Base-by-base conservation (phyloP, 2,113 vertebrate genomes). In the Leptobrachium leishanense region DNA sequence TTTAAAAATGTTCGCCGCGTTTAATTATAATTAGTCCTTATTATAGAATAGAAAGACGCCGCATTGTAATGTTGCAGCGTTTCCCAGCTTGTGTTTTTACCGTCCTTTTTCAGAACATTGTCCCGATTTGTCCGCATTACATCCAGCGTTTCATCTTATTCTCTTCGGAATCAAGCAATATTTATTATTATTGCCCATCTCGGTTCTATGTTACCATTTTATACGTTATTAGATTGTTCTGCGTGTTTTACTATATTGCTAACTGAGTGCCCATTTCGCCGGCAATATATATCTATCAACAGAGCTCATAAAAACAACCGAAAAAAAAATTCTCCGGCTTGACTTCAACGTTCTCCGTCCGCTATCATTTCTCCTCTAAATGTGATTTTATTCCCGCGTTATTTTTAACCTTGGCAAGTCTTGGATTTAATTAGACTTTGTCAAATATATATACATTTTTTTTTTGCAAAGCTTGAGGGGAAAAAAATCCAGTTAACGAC, bases 381-480 rank as follows among this genome's bases (percentile, higher is more conserved):
- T 74, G 77, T 74, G 40, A 80, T 80, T 80, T 73, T 80, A 80
- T 80, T 80, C 68, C 71, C 44, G 63, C 67, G 65, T 73, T 80
- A 74, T 80, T 80, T 79, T 73, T 80, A 80, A 80, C 70, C 77
- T 74, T 80, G 77, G 77, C 63, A 80, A 73, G 64, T 57, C 71
- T 74, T 64, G 4, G 63, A 73, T 74, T 80, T 80, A 74, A 80
- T 80, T 80, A 80, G 63, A 70, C 57, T 80, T 80, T 59, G 50
- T 80, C 71, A 80, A 70, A 72, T 72, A 66, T 66, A 79, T 31
- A 31, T 31, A 31, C 20, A 31, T 31, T 31, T 31, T 31, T 31
- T 31, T 72, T 59, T 55, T 67, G 68, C 41, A 64, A 72, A 69
- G 46, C 69, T 66, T 69, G 9, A 42, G 20, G 20, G 20, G 20